Evolutionary conservation across 2,888 invertebrate genomes (phyloP).

Genomic region (Ditylenchus weischeri): DNA sequence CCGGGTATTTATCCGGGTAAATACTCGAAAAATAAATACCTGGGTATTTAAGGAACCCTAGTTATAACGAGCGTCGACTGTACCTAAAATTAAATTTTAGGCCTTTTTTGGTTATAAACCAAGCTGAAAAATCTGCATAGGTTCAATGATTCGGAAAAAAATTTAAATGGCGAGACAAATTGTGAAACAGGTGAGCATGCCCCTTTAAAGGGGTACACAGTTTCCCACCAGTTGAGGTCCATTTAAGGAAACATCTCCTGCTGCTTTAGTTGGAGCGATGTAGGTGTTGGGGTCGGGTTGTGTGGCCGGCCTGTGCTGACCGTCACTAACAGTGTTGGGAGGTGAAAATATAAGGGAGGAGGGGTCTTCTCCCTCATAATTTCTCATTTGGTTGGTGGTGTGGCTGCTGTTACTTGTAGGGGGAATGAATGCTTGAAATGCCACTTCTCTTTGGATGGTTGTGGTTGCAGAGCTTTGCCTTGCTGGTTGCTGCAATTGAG

Average conservation of each 20-base stretch:
- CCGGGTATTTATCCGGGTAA: too few relatives aligned
- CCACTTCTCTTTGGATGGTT: background rate
- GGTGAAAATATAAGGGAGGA: conserved; percentile 39
- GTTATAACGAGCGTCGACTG: too few relatives aligned
- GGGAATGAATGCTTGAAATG: conserved; percentile 5
- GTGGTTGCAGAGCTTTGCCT: background rate
- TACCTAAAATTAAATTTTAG: too few relatives aligned
- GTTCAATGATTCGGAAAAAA: too few relatives aligned
- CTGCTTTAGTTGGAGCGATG: conserved; percentile 42
- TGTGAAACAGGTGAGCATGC: too few relatives aligned
- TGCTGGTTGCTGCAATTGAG: too few relatives aligned
- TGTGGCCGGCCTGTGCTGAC: conserved; percentile 28
- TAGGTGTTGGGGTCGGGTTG: conserved; percentile 30
- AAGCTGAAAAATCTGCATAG: too few relatives aligned
- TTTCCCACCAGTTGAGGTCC: conserved; percentile 37
- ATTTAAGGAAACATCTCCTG: conserved; percentile 46
- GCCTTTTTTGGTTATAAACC: too few relatives aligned
- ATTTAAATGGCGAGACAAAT: too few relatives aligned
- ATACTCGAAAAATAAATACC: too few relatives aligned
- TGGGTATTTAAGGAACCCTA: too few relatives aligned
- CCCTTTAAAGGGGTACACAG: too few relatives aligned
- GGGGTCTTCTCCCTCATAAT: conserved; percentile 17
- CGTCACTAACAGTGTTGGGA: conserved; percentile 36
- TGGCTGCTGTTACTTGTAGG: conserved; percentile 1
- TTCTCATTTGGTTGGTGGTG: background rate